A percentile compares a stretch with the other conserved stretches of the same genome.
Conservation (phyloP, 2,113 vertebrate species). For the Macrotus californicus region DNA sequence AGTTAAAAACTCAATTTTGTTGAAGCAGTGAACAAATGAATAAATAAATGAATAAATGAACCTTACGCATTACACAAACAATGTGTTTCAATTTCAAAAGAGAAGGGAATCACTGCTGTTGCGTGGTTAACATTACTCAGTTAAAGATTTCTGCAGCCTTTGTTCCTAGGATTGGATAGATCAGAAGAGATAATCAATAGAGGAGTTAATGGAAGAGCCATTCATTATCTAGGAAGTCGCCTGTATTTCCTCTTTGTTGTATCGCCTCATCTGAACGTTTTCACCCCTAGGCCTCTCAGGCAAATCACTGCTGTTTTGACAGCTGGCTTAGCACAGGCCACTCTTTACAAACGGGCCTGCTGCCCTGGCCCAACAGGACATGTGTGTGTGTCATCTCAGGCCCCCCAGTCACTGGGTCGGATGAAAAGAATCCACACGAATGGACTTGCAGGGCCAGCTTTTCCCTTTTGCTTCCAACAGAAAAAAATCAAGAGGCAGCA, state of each 20-base stretch:
- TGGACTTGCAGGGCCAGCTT: background rate
- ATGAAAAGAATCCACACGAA: slow-evolving; percentile 34
- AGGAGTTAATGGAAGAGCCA: slow-evolving; percentile 52
- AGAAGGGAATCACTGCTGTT: background rate
- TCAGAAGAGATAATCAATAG: slow-evolving; percentile 41
- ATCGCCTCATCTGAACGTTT: slow-evolving; percentile 64
- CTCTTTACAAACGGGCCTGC: slow-evolving; percentile 61
- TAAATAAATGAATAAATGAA: background rate
- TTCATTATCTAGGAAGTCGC: slow-evolving; percentile 54
- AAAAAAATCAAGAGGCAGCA: slow-evolving; percentile 13
- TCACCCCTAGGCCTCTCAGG: slow-evolving; percentile 48
- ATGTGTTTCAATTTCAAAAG: background rate
- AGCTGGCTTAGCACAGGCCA: slow-evolving; percentile 68
- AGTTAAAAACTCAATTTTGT: background rate
- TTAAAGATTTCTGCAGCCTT: background rate
- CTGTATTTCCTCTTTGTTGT: slow-evolving; percentile 64
- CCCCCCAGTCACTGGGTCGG: background rate
- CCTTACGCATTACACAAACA: background rate
- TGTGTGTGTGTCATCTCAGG: slow-evolving; percentile 49
- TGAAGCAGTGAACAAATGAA: background rate
- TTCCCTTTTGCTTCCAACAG: slow-evolving; percentile 9
- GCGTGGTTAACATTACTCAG: background rate
- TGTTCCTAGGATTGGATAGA: background rate
- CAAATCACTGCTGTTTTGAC: slow-evolving; percentile 69
- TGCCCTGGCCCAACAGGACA: slow-evolving; percentile 44